Conservation (phyloP, 2,888 invertebrate species). For the Carcina quercana region DNA sequence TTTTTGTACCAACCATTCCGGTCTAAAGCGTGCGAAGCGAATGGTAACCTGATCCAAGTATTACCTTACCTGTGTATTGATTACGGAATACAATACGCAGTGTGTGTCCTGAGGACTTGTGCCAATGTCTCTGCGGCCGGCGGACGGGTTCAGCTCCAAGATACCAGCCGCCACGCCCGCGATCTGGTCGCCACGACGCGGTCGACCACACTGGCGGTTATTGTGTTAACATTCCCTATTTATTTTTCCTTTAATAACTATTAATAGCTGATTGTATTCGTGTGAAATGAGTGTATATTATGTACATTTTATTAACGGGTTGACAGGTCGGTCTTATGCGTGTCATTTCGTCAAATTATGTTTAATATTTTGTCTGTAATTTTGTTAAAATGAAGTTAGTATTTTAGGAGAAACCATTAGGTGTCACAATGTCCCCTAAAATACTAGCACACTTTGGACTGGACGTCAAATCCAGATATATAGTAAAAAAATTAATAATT, state of each 20-base stretch:
- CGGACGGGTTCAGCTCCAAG: constrained; percentile 35
- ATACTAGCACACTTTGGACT: no score
- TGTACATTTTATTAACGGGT: constrained; percentile 39
- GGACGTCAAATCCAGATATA: no score
- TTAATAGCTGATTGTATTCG: constrained; percentile 22
- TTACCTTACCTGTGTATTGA: constrained; percentile 55
- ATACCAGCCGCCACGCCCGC: constrained; percentile 27
- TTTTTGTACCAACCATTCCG: no score
- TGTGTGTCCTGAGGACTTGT: constrained; percentile 36
- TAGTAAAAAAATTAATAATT: no score
- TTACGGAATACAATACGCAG: constrained; percentile 48
- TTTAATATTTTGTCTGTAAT: neutral
- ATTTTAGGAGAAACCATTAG: neutral
- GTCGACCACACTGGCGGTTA: constrained; percentile 70
- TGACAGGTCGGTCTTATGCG: constrained; percentile 35
- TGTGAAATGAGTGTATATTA: constrained; percentile 38
- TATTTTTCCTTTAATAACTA: no score
- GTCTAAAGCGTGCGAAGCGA: constrained; percentile 55
- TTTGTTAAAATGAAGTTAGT: neutral
- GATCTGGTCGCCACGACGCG: constrained; percentile 58
- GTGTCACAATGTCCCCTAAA: neutral
- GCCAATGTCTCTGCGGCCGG: constrained; percentile 45
- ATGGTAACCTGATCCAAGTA: constrained; percentile 45
- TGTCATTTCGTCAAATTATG: no score
- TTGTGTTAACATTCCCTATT: constrained; percentile 66